A percentile compares a stretch with the other conserved stretches of the same genome.
These are phyloP conservation scores for Rousettus madagascariensis DNA, from an alignment of 2,797 vertebrate genomes.

Conservation along the genomic window DNA sequence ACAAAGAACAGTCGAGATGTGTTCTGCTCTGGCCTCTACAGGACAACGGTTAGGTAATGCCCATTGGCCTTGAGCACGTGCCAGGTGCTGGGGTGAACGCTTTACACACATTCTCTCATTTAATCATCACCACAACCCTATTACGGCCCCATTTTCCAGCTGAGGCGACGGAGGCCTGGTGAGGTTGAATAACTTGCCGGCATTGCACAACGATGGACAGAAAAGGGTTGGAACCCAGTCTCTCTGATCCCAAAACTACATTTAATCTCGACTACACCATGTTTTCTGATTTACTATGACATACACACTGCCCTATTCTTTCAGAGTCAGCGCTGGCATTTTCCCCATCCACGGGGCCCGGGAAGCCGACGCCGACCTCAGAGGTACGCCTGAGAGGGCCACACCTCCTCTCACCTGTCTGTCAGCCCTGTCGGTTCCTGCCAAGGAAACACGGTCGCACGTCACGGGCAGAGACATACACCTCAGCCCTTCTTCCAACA, in stretches of 20 bases:
- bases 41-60: not conserved
- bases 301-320: not conserved
- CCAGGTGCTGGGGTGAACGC: not conserved
- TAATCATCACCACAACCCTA: not conserved
- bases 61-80: not conserved
- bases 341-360: not conserved
- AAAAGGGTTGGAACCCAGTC: not conserved
- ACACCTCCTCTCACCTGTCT: not conserved
- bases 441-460: not conserved
- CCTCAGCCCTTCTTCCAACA: not conserved
- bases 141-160: not conserved
- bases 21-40: not conserved
- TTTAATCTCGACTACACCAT: not conserved
- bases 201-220: not conserved
- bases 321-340: no score
- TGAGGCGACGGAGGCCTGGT: not conserved
- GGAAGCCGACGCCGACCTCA: not conserved
- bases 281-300: not conserved
- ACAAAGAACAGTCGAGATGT: not conserved
- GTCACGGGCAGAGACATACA: no score
- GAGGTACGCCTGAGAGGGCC: accelerated
- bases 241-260: not conserved
- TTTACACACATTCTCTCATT: not conserved
- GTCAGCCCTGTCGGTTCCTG: not conserved
- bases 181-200: not conserved